Evolutionary conservation across 2,113 vertebrate species (phyloP), one percentile per base, ranked within the genome.

Genomic region (Aspidoscelis tigris): DNA sequence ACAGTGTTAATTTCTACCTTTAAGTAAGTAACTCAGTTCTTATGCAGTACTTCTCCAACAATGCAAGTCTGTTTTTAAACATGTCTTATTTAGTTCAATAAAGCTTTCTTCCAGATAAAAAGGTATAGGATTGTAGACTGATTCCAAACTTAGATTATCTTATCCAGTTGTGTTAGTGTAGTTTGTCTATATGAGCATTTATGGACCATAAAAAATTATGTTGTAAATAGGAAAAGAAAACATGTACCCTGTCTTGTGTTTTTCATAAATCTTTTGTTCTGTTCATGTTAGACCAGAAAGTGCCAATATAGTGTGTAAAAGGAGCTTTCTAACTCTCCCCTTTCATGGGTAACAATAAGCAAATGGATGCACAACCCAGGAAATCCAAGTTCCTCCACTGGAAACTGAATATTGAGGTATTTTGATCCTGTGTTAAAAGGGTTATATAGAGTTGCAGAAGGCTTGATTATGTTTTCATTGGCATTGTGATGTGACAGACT

Each of bases 1-100:
- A 21, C 50, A 66, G 66, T 11, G 84, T 92, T 76, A 75, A 76
- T 87, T 90, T 80, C 41, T 85, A 24, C 55, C 80, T 70, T 89
- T 58, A 69, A 75, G 33, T 0, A 0, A 79, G 24, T 77, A 76
- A 85, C 90, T 87, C 39, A 91, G 69, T 47, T 65, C 39, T 16
- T 61, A 4, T 72, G 77, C 16, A 78, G 55, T 43, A 53, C 24
- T 53, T n/a, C 1, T n/a, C 8, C 26, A 26, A 10, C 26, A 68
- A 7, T 68, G 66, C 24, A 68, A 68, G n/a, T n/a, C 26, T 69
- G 12, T n/a, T 69, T 8, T n/a, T 24, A n/a, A 69, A n/a, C 8
- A 69, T n/a, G 68, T 33, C 33, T 33, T 33, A 33, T 50, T 50
- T 50, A 50, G 8, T 50, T 50, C 47, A 24, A 22, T n/a, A 20